Conservation (phyloP, 2,113 vertebrate species). For the Perca flavescens region DNA sequence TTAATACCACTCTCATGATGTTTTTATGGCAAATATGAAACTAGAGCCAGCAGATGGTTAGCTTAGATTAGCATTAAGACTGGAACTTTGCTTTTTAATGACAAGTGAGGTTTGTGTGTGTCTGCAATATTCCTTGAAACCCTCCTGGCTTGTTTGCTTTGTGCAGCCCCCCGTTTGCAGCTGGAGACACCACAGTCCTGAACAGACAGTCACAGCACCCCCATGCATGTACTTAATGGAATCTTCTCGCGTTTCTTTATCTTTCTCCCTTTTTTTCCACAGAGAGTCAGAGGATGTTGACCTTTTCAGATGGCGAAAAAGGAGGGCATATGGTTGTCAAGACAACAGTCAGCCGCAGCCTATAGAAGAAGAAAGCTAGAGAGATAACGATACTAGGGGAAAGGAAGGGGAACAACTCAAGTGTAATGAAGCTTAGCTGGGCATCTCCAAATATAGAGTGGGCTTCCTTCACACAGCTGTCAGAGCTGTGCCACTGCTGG, state of each 20-base stretch:
- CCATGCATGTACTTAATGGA: constrained; percentile 5
- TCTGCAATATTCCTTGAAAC: background rate
- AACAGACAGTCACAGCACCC: background rate
- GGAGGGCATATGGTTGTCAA: constrained; percentile 73
- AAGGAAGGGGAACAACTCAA: constrained; percentile 44
- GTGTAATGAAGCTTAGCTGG: constrained; percentile 54
- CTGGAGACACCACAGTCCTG: background rate
- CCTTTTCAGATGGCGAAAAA: constrained; percentile 38
- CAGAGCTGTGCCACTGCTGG: constrained; percentile 32
- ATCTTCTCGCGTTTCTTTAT: constrained; percentile 15
- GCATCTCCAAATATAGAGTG: constrained; percentile 61
- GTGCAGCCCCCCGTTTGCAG: background rate
- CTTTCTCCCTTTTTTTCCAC: background rate
- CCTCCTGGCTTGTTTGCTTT: background rate
- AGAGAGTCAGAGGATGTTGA: constrained; percentile 49
- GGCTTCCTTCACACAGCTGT: constrained; percentile 47
- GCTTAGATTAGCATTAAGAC: background rate
- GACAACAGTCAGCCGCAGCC: constrained; percentile 60
- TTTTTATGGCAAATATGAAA: background rate
- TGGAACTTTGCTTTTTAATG: background rate
- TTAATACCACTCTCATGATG: background rate
- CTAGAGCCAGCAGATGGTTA: background rate
- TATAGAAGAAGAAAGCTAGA: constrained; percentile 27
- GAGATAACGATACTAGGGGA: constrained; percentile 18
- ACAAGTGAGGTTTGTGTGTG: background rate